A percentile compares a stretch with the other conserved stretches of the same genome.
phyloP scores from a whole-genome alignment of 1,140 invertebrate genomes.

The Stenopsyche tienmushanensis region DNA sequence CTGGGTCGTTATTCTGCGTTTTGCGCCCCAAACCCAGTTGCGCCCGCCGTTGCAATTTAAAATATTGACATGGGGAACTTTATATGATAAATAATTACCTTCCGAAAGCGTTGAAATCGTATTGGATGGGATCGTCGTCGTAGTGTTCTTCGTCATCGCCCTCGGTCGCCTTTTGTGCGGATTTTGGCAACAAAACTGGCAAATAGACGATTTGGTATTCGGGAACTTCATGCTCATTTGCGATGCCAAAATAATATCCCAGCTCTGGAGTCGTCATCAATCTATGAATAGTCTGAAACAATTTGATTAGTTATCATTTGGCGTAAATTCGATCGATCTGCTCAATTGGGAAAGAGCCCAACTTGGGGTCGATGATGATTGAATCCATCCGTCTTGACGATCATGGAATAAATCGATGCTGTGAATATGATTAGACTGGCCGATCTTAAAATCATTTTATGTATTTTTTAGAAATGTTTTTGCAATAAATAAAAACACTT shows the following conservation, averaged over 20 bases:
- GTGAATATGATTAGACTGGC: too few species aligned
- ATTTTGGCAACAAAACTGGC: slow-evolving; percentile 49
- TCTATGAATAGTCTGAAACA: slow-evolving; percentile 35
- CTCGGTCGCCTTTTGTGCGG: slow-evolving; percentile 46
- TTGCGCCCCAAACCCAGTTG: too few species aligned
- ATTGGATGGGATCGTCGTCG: slow-evolving; percentile 48
- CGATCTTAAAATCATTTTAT: too few species aligned
- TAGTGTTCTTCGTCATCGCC: slow-evolving; percentile 38
- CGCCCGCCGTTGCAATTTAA: too few species aligned
- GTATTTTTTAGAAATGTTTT: too few species aligned
- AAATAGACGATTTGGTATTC: slow-evolving; percentile 54
- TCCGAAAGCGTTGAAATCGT: slow-evolving; percentile 55
- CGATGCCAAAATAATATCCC: slow-evolving; percentile 35
- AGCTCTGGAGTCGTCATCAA: slow-evolving; percentile 39
- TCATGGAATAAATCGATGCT: too few species aligned
- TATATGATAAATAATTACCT: slow-evolving; percentile 47
- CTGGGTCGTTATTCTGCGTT: too few species aligned
- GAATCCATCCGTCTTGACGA: background rate
- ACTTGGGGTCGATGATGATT: background rate
- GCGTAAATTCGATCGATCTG: background rate
- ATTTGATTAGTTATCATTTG: background rate
- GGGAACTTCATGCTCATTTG: slow-evolving; percentile 30
- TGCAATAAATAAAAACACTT: too few species aligned
- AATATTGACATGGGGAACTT: too few species aligned
- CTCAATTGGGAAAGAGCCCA: background rate